phyloP scores from a whole-genome alignment of 35 echinoderm and acorn worm genomes.

The Ophiothrix spiculata region DNA sequence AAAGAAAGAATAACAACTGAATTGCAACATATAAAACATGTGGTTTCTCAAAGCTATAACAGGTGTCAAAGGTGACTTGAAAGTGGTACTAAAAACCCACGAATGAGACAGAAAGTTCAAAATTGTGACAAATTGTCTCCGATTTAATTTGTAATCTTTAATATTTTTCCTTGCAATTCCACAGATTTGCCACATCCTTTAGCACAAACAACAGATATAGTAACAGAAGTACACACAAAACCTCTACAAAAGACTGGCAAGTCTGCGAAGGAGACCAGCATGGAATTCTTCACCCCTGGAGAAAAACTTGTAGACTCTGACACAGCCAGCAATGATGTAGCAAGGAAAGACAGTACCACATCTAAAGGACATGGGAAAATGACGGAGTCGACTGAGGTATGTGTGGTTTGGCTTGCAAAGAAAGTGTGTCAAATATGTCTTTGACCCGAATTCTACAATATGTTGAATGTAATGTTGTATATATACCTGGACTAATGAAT shows the following conservation, averaged over 20 bases:
- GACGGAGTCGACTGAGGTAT: constrained; percentile 16
- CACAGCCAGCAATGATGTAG: background rate
- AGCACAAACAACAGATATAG: background rate
- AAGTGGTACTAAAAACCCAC: too few relatives aligned
- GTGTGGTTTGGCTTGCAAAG: background rate
- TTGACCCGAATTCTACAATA: too few relatives aligned
- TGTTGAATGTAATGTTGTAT: too few relatives aligned
- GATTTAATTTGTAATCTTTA: too few relatives aligned
- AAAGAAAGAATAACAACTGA: too few relatives aligned
- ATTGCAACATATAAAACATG: too few relatives aligned
- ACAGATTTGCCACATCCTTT: constrained; percentile 13
- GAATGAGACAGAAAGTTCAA: too few relatives aligned
- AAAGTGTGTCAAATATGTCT: background rate
- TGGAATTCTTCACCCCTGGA: background rate
- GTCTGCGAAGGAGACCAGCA: constrained; percentile 1
- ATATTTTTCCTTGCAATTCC: too few relatives aligned
- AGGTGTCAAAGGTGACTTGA: too few relatives aligned
- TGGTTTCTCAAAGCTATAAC: too few relatives aligned
- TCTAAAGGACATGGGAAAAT: constrained; percentile 12
- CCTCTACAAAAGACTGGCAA: constrained; percentile 14
- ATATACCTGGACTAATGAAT: too few relatives aligned
- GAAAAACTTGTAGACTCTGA: background rate
- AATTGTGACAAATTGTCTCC: too few relatives aligned
- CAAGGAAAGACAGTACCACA: constrained; percentile 22
- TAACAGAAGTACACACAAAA: constrained; percentile 9